Conservation (phyloP, 2,113 vertebrate species). For the Phyllostomus discolor region DNA sequence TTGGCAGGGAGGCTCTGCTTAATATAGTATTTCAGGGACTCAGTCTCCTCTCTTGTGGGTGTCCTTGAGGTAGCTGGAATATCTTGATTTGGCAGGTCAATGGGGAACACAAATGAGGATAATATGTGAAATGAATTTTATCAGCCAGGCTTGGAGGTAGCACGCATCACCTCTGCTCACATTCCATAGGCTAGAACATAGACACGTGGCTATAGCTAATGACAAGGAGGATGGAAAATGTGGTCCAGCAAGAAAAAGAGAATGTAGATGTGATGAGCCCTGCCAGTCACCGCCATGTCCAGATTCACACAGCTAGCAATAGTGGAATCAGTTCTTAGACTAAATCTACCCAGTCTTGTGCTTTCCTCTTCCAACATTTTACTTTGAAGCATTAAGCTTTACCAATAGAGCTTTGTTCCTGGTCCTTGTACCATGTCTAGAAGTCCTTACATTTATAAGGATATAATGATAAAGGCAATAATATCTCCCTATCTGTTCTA, state of each 20-base stretch:
- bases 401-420: background rate
- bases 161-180: background rate
- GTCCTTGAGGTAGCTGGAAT: background rate
- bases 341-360: background rate
- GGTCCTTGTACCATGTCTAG: background rate
- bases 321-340: background rate
- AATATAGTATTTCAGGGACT: background rate
- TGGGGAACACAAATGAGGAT: background rate
- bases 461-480: background rate
- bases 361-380: background rate
- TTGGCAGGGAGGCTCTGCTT: background rate
- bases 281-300: fast-evolving
- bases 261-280: background rate
- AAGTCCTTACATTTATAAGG: background rate
- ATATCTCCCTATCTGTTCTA: background rate
- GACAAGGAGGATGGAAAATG: background rate
- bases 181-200: background rate
- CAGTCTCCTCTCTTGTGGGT: background rate
- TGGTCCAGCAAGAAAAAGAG: background rate
- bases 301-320: background rate
- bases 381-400: background rate
- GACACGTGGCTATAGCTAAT: background rate
- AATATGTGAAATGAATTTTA: background rate
- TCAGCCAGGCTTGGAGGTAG: background rate
- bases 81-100: background rate